A percentile compares a stretch with the other conserved stretches of the same genome.
Evolutionary conservation across 2,113 vertebrate species (phyloP).

Genomic region (Corapipo altera): DNA sequence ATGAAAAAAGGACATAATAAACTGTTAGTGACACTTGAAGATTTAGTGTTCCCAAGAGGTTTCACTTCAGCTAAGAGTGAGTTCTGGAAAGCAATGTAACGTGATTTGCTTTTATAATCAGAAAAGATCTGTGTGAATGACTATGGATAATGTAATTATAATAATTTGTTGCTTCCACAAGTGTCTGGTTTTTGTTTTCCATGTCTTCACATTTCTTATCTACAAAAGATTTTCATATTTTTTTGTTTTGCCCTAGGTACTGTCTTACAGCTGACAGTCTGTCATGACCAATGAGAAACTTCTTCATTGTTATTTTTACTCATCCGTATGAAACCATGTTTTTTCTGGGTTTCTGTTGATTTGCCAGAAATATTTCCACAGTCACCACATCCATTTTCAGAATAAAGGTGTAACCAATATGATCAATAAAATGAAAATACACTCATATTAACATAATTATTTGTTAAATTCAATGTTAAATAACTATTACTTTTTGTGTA

Average conservation of each 20-base stretch:
- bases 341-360: neutral
- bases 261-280: neutral
- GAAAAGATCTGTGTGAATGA: neutral
- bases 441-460: neutral
- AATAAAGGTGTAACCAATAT: neutral
- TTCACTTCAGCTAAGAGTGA: neutral
- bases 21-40: neutral
- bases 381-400: neutral
- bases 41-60: neutral
- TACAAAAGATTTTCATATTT: neutral
- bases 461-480: neutral
- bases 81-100: neutral
- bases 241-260: neutral
- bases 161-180: neutral
- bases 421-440: neutral
- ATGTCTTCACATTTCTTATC: neutral
- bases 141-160: neutral
- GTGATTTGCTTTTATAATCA: neutral
- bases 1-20: neutral
- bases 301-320: neutral
- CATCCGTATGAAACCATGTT: neutral
- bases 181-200: neutral
- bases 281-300: neutral
- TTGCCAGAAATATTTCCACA: neutral
- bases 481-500: neutral